Percentiles rank a stretch among this genome's conserved stretches.
Evolutionary conservation across 2,888 invertebrate genomes (phyloP).

Genomic region (Xiphydria camelus): DNA sequence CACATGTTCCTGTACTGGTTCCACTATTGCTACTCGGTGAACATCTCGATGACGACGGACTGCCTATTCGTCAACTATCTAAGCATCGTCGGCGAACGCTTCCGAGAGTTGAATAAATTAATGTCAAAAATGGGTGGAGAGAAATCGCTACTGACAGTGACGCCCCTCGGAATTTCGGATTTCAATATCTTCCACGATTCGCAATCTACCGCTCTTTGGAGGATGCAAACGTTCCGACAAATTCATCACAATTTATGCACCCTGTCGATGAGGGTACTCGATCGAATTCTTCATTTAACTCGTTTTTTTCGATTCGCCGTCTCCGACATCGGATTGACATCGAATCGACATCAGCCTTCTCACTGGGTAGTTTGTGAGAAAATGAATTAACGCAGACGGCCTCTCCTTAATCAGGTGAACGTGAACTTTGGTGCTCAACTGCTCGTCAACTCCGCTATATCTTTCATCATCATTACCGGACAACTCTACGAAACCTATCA

Average conservation of each 20-base stretch:
- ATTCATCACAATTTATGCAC: neutral
- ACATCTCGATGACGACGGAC: neutral
- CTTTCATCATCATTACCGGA: neutral
- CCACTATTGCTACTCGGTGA: neutral
- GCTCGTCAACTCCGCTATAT: neutral
- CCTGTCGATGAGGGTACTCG: neutral
- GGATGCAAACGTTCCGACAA: neutral
- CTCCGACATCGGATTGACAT: too few relatives aligned
- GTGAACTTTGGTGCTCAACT: neutral
- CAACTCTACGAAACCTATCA: neutral
- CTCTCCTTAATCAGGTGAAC: neutral
- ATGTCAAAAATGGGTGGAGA: neutral
- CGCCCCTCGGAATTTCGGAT: neutral
- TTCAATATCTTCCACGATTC: neutral
- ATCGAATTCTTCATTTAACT: too few relatives aligned
- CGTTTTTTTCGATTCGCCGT: too few relatives aligned
- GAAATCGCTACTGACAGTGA: neutral
- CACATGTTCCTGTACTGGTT: neutral
- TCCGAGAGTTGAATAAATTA: neutral
- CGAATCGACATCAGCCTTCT: too few relatives aligned
- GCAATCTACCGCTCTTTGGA: neutral
- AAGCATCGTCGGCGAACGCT: neutral
- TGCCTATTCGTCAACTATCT: neutral
- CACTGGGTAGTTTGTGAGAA: too few relatives aligned
- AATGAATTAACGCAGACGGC: too few relatives aligned